Base-by-base conservation (phyloP, 2,113 vertebrate genomes). In the Nothoprocta perdicaria region DNA sequence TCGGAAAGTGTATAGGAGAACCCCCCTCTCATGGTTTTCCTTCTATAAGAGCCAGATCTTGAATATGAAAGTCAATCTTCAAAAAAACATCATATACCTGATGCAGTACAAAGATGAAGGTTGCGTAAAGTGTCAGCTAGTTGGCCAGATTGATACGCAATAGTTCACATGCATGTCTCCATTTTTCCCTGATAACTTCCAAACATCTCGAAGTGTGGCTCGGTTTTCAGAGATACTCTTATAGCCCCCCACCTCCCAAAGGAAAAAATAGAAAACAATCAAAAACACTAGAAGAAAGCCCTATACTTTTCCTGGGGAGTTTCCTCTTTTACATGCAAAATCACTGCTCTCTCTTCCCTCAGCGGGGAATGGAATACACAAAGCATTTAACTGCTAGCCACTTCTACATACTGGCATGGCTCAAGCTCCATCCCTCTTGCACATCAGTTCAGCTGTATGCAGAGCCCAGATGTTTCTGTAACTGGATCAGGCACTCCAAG, bases 401-500 rank as follows among this genome's bases (percentile, higher is more conserved):
- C 68, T 69, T 53, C 43, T 66, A 11, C 41, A 88, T 69, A 76
- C 58, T 45, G 45, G 53, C 21, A 76, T 58, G 60, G 72, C 26
- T 62, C 38, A 92, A 88, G 14, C 11, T 35, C 63, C 12, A 8
- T 68, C 82, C 65, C 65, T 50, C 87, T 67, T 31, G 43, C 61
- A 55, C 58, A 27, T 18, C 87, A 66, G 84, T 81, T 84, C 45
- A 76, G 35, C 14, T 62, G 40, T 76, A 86, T 83, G 2, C 74
- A 90, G 90, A 94, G 46, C 61, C 57, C 80, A 89, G 14, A 15
- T 85, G 45, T 85, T 61, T 74, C 24, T 40, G 40, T 88, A 91
- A 95, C 63, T 90, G 73, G 40, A 90, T 84, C 33, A 90, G 76
- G 75, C 43, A 86, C 23, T 84, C 43, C 16, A 86, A 91, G 26